Conservation (phyloP, 1,140 invertebrate species). For the Aphidius gifuensis region DNA sequence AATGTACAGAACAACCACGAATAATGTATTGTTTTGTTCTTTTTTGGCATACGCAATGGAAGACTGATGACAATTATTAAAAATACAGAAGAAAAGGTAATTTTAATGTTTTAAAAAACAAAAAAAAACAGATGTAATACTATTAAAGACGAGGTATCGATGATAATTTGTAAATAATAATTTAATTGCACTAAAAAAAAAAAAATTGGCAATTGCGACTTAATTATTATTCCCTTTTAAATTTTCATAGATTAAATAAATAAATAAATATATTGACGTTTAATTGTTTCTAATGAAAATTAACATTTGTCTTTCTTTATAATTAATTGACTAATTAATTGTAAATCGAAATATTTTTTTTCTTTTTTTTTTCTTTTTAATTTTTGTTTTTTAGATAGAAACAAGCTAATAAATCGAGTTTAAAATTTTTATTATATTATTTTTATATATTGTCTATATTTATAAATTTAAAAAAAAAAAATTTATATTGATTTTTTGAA, state of each 20-base stretch:
- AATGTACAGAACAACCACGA: constrained; percentile 28
- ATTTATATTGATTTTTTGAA: too few relatives aligned
- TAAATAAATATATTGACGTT: constrained; percentile 39
- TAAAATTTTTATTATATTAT: too few relatives aligned
- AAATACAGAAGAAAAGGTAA: constrained; percentile 44
- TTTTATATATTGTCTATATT: too few relatives aligned
- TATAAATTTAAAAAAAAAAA: too few relatives aligned
- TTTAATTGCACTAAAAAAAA: constrained; percentile 46
- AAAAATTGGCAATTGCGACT: constrained; percentile 51
- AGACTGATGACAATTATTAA: constrained; percentile 23
- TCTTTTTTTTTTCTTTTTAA: constrained; percentile 20
- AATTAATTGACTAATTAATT: constrained; percentile 43
- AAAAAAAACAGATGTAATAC: constrained; percentile 51
- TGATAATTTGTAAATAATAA: constrained; percentile 54
- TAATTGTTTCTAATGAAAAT: too few relatives aligned
- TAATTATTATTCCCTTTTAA: constrained; percentile 33
- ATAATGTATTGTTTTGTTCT: constrained; percentile 33
- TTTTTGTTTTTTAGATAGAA: background rate
- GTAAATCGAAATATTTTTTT: constrained; percentile 30
- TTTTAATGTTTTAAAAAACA: constrained; percentile 49
- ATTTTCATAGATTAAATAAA: constrained; percentile 10
- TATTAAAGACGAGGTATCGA: constrained; percentile 33
- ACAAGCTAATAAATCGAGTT: too few relatives aligned
- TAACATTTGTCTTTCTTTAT: constrained; percentile 36
- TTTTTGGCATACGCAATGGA: constrained; percentile 33